phyloP scores from a whole-genome alignment of 1,140 invertebrate genomes.

The Carposina sasakii region DNA sequence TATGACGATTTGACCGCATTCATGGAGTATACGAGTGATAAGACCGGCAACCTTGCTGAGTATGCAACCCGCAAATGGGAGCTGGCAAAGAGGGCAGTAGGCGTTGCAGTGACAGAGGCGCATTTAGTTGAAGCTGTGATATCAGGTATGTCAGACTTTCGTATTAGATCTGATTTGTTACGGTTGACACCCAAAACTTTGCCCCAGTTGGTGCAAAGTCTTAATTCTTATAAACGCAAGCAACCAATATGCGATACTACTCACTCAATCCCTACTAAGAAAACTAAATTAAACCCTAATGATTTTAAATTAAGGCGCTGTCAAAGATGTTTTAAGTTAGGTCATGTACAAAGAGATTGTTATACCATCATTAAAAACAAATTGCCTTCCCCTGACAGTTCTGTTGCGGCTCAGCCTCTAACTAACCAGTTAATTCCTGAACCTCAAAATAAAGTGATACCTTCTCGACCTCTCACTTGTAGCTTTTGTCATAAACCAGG shows the following conservation, averaged over 20 bases:
- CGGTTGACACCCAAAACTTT: not conserved
- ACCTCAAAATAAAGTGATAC: not conserved
- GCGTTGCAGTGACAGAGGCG: not conserved
- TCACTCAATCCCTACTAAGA: not conserved
- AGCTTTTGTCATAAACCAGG: not conserved
- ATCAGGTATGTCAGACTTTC: conserved; percentile 3
- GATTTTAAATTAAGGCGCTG: not conserved
- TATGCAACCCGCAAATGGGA: not conserved
- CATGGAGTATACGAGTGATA: not conserved
- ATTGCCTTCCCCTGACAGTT: not conserved
- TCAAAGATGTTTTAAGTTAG: not conserved
- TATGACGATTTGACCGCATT: not conserved
- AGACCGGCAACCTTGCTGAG: not conserved
- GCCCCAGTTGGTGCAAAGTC: not conserved
- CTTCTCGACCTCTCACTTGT: not conserved
- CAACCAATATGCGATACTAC: not conserved
- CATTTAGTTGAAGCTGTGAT: not conserved
- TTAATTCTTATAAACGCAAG: not conserved
- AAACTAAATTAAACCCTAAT: not conserved
- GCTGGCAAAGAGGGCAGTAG: not conserved
- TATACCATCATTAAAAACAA: not conserved
- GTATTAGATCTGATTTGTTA: conserved; percentile 1
- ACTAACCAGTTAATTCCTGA: not conserved
- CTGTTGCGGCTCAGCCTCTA: not conserved
- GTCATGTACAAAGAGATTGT: not conserved